A percentile compares a stretch with the other conserved stretches of the same genome.
These are phyloP conservation scores for Pseudolycoriella hygida DNA, from an alignment of 2,888 invertebrate species.

Conservation along the genomic window DNA sequence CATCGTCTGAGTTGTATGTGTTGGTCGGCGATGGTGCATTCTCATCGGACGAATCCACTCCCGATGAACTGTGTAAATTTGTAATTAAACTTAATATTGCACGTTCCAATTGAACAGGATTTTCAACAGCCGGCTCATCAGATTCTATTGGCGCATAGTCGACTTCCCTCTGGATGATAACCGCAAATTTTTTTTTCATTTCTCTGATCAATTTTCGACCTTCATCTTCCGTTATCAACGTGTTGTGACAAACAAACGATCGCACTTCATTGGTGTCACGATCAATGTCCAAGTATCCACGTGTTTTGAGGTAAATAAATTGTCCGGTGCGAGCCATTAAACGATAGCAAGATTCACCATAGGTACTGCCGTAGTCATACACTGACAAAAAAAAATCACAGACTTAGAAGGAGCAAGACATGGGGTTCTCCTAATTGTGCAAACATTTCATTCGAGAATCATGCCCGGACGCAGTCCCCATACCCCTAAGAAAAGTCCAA, in stretches of 20 bases:
- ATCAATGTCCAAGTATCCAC: conserved; percentile 71
- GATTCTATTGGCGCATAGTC: conserved; percentile 15
- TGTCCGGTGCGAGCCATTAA: conserved; percentile 65
- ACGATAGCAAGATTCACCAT: conserved; percentile 74
- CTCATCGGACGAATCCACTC: conserved; percentile 15
- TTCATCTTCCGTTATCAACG: conserved; percentile 53
- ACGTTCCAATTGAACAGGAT: conserved; percentile 49
- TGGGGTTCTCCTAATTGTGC: no score
- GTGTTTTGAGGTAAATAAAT: conserved; percentile 67
- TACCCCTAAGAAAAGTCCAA: no score
- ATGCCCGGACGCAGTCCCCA: no score
- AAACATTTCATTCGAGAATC: no score
- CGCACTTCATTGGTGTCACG: conserved; percentile 56
- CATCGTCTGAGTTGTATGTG: conserved; percentile 1
- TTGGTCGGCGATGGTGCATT: conserved; percentile 10
- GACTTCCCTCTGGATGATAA: conserved; percentile 34
- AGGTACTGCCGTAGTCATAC: conserved; percentile 70
- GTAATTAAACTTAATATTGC: conserved; percentile 53
- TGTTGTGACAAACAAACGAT: conserved; percentile 77
- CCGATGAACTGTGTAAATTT: conserved; percentile 21
- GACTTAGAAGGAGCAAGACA: no score
- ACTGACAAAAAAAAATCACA: conserved; percentile 34
- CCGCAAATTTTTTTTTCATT: conserved; percentile 65
- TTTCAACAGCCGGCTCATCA: conserved; percentile 40
- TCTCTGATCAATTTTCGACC: conserved; percentile 53